Percentiles rank a stretch among this genome's conserved stretches.
phyloP scores from a whole-genome alignment of 2,797 vertebrate genomes.

The Sciurus vulgaris region DNA sequence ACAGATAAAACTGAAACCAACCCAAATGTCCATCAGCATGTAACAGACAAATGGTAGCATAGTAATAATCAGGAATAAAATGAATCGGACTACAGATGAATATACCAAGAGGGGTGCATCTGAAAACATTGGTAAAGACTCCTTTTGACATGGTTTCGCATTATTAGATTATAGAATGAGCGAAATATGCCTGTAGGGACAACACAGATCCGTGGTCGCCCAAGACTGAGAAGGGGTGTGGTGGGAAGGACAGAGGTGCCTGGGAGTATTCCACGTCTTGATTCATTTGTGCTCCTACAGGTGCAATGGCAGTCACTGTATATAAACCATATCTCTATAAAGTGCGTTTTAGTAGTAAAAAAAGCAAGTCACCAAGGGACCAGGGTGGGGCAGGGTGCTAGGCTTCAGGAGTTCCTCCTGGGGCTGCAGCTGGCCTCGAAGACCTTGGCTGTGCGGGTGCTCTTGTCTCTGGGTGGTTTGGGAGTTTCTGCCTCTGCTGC shows the following conservation, averaged over 20 bases:
- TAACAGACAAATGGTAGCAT: neutral
- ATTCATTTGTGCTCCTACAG: neutral
- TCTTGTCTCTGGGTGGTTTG: neutral
- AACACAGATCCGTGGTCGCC: neutral
- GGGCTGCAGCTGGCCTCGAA: rapidly evolving
- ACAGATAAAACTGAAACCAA: neutral
- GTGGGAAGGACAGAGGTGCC: neutral
- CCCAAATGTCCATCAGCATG: neutral
- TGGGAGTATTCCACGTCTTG: rapidly evolving
- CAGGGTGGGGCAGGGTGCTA: rapidly evolving
- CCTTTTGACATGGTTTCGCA: neutral
- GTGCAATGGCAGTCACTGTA: rapidly evolving
- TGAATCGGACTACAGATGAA: rapidly evolving
- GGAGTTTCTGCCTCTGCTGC: neutral
- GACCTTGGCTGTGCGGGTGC: neutral
- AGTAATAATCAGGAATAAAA: neutral
- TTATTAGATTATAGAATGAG: neutral
- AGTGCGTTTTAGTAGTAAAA: neutral
- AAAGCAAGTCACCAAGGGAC: neutral
- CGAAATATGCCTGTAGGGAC: neutral
- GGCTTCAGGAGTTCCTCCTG: neutral
- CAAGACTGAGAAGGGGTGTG: too few relatives aligned
- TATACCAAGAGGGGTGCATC: neutral
- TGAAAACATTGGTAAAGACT: neutral
- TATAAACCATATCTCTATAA: rapidly evolving